A percentile compares a stretch with the other conserved stretches of the same genome.
Conservation (phyloP, 2,797 vertebrate species). For the Centropyge bicolor region DNA sequence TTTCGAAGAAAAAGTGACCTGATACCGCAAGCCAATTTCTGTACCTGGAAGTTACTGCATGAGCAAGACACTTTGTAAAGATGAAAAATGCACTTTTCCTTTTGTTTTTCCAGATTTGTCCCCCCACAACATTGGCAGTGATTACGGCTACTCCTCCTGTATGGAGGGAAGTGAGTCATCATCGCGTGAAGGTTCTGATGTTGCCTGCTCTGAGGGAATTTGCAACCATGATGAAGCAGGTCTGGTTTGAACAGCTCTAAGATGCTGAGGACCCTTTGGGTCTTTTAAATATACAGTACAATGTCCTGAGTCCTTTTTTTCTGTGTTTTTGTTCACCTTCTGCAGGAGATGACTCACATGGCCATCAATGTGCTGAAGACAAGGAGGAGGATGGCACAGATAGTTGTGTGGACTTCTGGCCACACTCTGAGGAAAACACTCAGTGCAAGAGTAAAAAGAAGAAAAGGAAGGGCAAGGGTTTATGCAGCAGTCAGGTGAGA, state of each 20-base stretch:
- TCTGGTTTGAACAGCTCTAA: conserved; percentile 71
- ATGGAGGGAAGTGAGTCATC: conserved; percentile 95
- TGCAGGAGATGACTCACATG: conserved; percentile 88
- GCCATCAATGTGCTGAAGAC: conserved; percentile 89
- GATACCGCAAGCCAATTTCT: neutral
- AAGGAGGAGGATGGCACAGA: conserved; percentile 92
- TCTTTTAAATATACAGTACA: neutral
- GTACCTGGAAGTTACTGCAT: neutral
- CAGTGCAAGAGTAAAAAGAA: conserved; percentile 97
- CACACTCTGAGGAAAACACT: conserved; percentile 87
- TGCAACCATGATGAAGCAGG: conserved; percentile 96
- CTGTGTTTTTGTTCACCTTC: conserved; percentile 10
- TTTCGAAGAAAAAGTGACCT: neutral
- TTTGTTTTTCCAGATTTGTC: conserved; percentile 85
- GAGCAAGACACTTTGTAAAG: neutral
- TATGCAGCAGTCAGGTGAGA: conserved; percentile 89
- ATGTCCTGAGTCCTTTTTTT: neutral
- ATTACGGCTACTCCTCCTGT: conserved; percentile 97
- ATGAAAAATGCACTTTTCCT: neutral
- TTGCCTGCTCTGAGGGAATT: conserved; percentile 96
- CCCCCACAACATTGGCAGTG: conserved; percentile 91
- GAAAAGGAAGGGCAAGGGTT: conserved; percentile 93
- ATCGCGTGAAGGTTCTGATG: conserved; percentile 94
- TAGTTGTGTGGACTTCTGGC: conserved; percentile 95
- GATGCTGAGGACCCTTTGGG: accelerated